Percentiles rank a stretch among this genome's conserved stretches.
Evolutionary conservation across 2,113 vertebrate genomes (phyloP).

Genomic region (Nothocercus nigrocapillus): DNA sequence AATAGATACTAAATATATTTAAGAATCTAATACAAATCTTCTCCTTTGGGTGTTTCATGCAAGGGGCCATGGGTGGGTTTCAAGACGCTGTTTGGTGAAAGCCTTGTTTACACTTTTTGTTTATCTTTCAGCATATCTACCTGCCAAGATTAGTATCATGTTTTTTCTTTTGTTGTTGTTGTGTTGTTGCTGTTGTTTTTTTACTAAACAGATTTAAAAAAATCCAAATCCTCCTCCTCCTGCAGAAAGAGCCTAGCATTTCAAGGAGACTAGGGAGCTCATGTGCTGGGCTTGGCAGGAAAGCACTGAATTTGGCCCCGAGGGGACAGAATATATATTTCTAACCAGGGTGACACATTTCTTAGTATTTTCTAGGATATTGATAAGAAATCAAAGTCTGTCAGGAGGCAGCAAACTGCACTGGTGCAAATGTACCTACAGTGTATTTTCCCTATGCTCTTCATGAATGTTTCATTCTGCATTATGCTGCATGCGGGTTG

Average conservation of each 20-base stretch:
- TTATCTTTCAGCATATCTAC: neutral
- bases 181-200: neutral
- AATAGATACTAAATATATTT: neutral
- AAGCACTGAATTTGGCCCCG: neutral
- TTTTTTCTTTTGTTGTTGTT: neutral
- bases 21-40: neutral
- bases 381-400: neutral
- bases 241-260: neutral
- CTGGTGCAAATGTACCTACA: constrained; percentile 17
- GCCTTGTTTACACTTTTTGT: neutral
- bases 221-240: neutral
- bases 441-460: constrained; percentile 24
- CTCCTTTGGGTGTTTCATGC: neutral
- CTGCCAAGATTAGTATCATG: neutral
- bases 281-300: neutral
- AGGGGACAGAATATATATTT: neutral
- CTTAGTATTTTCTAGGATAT: constrained; percentile 5
- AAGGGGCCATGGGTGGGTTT: neutral
- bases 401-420: constrained; percentile 11
- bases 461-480: constrained; percentile 11
- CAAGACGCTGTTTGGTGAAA: neutral
- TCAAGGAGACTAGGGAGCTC: neutral
- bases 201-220: neutral
- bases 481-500: neutral
- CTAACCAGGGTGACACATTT: neutral